Percentiles rank a stretch among this genome's conserved stretches.
Conservation (phyloP, 2,888 invertebrate genomes). For the Bellardia pandia region DNA sequence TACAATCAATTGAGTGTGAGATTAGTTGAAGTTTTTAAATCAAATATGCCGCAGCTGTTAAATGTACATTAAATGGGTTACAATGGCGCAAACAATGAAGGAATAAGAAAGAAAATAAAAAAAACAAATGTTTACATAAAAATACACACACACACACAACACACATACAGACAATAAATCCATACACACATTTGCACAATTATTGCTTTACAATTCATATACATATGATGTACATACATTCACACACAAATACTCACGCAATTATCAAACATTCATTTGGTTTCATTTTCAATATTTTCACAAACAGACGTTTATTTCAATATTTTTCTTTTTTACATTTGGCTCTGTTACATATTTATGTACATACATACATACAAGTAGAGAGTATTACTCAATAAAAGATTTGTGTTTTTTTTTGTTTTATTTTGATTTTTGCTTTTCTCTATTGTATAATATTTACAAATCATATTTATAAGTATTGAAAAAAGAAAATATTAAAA, state of each 20-base stretch:
- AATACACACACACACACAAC: slow-evolving; percentile 25
- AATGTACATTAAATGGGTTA: slow-evolving; percentile 52
- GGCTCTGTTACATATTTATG: neutral
- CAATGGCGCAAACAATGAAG: slow-evolving; percentile 42
- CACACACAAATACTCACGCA: neutral
- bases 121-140: slow-evolving; percentile 3
- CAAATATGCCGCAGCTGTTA: slow-evolving; percentile 54
- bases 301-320: neutral
- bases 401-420: neutral
- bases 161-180: neutral
- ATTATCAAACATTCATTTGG: slow-evolving; percentile 43
- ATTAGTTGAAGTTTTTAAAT: slow-evolving; percentile 11
- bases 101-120: slow-evolving; percentile 11
- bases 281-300: slow-evolving; percentile 31
- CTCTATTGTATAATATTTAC: slow-evolving; percentile 67
- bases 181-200: slow-evolving; percentile 2
- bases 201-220: slow-evolving; percentile 4
- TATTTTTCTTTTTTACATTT: neutral
- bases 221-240: neutral
- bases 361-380: neutral
- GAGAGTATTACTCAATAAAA: slow-evolving; percentile 22
- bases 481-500: neutral
- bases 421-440: slow-evolving; percentile 11
- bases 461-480: slow-evolving; percentile 46
- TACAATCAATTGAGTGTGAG: neutral